These are phyloP conservation scores for Dascyllus trimaculatus DNA, from an alignment of 2,113 vertebrate species.

Conservation along the genomic window DNA sequence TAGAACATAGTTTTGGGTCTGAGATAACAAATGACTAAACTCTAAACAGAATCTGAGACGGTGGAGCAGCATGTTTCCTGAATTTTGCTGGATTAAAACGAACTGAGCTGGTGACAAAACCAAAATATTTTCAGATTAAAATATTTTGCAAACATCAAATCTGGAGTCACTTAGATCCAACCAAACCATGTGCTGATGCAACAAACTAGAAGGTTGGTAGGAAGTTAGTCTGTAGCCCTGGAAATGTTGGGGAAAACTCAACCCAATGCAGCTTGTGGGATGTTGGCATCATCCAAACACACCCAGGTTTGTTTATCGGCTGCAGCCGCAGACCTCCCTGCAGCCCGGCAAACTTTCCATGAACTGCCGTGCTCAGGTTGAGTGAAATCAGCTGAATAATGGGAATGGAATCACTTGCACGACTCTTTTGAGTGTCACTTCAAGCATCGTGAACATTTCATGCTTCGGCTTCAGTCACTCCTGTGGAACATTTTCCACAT, in stretches of 20 bases:
- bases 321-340: constrained; percentile 45
- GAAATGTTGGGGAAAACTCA: constrained; percentile 1
- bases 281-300: constrained; percentile 35
- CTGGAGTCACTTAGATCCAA: no score
- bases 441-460: constrained; percentile 8
- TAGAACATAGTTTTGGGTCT: no score
- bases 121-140: no score
- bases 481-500: constrained; percentile 15
- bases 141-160: no score
- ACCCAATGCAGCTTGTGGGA: constrained; percentile 19
- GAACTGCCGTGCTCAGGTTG: background rate
- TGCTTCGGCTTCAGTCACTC: constrained; percentile 2
- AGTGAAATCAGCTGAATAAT: constrained; percentile 46
- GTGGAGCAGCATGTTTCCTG: no score
- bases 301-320: constrained; percentile 1
- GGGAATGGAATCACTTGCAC: constrained; percentile 1
- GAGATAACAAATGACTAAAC: no score
- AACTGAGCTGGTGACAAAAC: no score
- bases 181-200: no score
- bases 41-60: no score
- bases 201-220: no score
- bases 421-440: constrained; percentile 14
- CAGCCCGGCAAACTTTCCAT: constrained; percentile 28
- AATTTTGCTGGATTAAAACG: no score
- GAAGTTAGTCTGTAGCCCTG: no score